Conservation (phyloP, 2,888 invertebrate species). For the Nephrocerus scutellatus region DNA sequence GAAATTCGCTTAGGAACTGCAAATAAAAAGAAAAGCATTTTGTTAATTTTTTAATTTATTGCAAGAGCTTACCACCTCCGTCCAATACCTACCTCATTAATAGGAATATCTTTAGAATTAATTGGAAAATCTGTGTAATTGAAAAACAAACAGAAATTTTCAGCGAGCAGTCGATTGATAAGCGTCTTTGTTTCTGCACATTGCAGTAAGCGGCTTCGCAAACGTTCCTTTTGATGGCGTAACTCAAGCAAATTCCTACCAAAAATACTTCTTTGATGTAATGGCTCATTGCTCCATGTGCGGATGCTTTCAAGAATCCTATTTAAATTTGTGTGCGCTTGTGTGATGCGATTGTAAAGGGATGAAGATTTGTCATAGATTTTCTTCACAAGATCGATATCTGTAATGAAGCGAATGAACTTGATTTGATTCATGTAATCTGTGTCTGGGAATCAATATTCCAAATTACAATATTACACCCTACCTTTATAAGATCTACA, state of each 20-base stretch:
- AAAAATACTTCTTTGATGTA: constrained; percentile 63
- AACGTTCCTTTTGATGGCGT: constrained; percentile 36
- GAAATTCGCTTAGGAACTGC: constrained; percentile 34
- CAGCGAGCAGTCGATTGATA: constrained; percentile 36
- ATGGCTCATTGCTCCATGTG: constrained; percentile 65
- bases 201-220: constrained; percentile 32
- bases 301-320: constrained; percentile 54
- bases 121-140: constrained; percentile 29
- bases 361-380: constrained; percentile 32
- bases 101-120: constrained; percentile 29
- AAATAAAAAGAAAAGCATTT: constrained; percentile 6
- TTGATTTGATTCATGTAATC: constrained; percentile 6
- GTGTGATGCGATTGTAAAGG: constrained; percentile 32
- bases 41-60: too few relatives aligned
- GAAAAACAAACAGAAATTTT: constrained; percentile 40
- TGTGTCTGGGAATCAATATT: not conserved
- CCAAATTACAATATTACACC: constrained; percentile 3
- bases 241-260: constrained; percentile 38
- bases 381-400: constrained; percentile 28
- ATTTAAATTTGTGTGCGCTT: constrained; percentile 57
- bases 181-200: constrained; percentile 37
- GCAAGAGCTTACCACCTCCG: too few relatives aligned
- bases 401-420: constrained; percentile 22
- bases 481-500: not conserved
- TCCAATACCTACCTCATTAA: constrained; percentile 32